phyloP scores from a whole-genome alignment of 2,888 invertebrate genomes.

The Hirtodrosophila duncani region DNA sequence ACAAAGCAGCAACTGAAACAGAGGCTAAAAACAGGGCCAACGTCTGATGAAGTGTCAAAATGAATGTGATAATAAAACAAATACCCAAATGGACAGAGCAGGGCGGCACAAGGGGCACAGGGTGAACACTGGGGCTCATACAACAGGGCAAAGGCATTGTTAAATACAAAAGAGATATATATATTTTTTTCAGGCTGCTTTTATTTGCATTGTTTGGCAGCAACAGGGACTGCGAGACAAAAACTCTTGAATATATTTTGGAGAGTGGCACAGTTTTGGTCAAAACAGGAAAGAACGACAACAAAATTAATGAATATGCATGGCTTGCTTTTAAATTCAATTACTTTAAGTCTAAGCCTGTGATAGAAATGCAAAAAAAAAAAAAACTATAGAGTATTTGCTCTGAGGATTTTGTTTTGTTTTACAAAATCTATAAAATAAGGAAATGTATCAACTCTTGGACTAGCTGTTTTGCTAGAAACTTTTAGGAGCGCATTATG shows the following conservation, averaged over 20 bases:
- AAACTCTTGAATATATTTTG: slow-evolving; percentile 20
- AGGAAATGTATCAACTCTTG: too few species aligned
- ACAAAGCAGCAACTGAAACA: slow-evolving; percentile 26
- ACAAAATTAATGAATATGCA: slow-evolving; percentile 42
- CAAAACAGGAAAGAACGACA: slow-evolving; percentile 14
- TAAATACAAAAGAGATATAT: slow-evolving; percentile 27
- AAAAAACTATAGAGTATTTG: too few species aligned
- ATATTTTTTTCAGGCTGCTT: slow-evolving; percentile 39
- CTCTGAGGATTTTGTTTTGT: background rate
- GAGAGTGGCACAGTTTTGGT: slow-evolving; percentile 3
- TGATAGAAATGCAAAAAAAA: too few species aligned
- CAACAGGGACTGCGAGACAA: background rate
- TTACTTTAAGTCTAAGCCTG: slow-evolving; percentile 14
- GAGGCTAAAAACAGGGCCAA: slow-evolving; percentile 59
- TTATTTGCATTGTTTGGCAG: slow-evolving; percentile 21
- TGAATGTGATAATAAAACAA: slow-evolving; percentile 70
- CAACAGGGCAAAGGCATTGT: slow-evolving; percentile 38
- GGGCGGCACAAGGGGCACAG: background rate
- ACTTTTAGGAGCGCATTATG: too few species aligned
- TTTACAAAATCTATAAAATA: too few species aligned
- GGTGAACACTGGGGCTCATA: background rate
- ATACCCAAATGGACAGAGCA: slow-evolving; percentile 26
- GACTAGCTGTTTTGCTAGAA: too few species aligned
- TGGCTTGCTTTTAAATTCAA: slow-evolving; percentile 11
- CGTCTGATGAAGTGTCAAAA: slow-evolving; percentile 73